Evolutionary conservation across 2,797 vertebrate genomes (phyloP), one percentile per base, ranked within the genome.

Genomic region (Epinephelus awoara): DNA sequence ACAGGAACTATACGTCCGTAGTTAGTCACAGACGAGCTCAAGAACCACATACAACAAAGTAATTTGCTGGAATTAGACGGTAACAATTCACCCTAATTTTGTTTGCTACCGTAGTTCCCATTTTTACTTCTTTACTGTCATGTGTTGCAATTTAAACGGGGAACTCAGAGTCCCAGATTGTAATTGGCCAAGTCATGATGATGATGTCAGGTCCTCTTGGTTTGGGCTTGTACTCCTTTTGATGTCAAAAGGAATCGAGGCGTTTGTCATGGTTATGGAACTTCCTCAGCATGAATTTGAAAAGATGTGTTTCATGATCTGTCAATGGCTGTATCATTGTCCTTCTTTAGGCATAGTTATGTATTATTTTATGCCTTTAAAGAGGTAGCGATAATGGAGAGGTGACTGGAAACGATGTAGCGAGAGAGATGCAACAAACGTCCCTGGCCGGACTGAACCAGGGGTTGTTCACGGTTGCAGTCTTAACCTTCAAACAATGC

Each of bases 41-140:
- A 40, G 7, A 52, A n/a, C 15, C 2, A 19, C n/a, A 47, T 12
- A 57, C 14, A 18, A 46, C 34, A 59, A 54, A 27, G 5, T 54
- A 0, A 49, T n/a, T 56, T 23, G n/a, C 23, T 64, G 42, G 18
- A 67, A 49, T 12, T 25, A 17, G 11, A 50, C 3, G 0, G 3
- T 13, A 14, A 13, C 27, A 56, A 13, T 65, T 50, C n/a, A 57
- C 44, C 9, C 18, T 62, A 15, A 55, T 58, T 14, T 40, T 29
- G 44, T 72, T 74, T 66, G 27, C 38, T 58, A 18, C 15, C 59
- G 10, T 29, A 58, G 12, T 61, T 69, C 38, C 21, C n/a, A 57
- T 49, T 70, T 65, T 69, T 17, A 19, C 17, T 66, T 82, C n/a
- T 65, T 46, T 50, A 23, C 5, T 46, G 14, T 58, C 23, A 62